phyloP scores from a whole-genome alignment of 2,797 vertebrate species.

The Myotis daubentonii region DNA sequence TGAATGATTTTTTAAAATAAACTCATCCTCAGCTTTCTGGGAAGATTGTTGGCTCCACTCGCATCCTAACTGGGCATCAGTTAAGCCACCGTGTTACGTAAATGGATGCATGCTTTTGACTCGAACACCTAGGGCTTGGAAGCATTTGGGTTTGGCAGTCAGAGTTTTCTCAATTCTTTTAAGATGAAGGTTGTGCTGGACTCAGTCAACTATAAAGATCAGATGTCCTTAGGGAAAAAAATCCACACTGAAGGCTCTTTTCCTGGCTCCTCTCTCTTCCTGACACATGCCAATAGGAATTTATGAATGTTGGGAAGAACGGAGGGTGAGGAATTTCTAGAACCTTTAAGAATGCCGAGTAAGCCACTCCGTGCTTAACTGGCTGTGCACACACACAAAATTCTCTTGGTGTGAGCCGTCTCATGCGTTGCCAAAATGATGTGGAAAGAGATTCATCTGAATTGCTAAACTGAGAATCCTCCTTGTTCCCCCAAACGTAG shows the following conservation, averaged over 20 bases:
- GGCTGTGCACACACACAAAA: neutral
- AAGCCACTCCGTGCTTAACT: conserved; percentile 49
- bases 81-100: neutral
- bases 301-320: conserved; percentile 75
- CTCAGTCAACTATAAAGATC: conserved; percentile 46
- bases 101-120: conserved; percentile 25
- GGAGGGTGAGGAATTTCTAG: conserved; percentile 57
- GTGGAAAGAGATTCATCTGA: conserved; percentile 64
- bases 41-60: neutral
- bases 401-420: neutral
- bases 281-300: conserved; percentile 77
- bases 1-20: neutral
- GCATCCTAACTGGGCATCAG: neutral
- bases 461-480: conserved; percentile 36
- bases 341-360: conserved; percentile 52
- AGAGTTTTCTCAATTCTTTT: conserved; percentile 49
- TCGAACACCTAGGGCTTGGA: neutral
- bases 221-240: conserved; percentile 61
- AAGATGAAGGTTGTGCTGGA: conserved; percentile 53
- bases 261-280: conserved; percentile 65
- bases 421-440: neutral
- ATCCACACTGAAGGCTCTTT: conserved; percentile 53
- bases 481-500: neutral
- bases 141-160: neutral
- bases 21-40: neutral